Percentiles rank a stretch among this genome's conserved stretches.
These are phyloP conservation scores for Micromys minutus DNA, from an alignment of 2,113 vertebrate species.

Conservation along the genomic window DNA sequence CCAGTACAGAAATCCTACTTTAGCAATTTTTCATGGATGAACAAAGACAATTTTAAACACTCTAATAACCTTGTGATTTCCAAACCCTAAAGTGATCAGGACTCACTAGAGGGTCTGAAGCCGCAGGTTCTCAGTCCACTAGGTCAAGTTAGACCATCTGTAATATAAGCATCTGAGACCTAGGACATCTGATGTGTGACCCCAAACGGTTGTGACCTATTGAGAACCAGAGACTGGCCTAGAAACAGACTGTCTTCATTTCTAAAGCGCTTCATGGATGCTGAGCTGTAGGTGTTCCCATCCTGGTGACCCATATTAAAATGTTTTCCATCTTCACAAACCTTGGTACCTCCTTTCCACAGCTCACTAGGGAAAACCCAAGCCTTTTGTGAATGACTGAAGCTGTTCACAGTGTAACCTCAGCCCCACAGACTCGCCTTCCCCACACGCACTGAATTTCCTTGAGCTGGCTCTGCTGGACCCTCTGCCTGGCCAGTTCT, in stretches of 20 bases:
- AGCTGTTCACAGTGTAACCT: neutral
- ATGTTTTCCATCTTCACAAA: neutral
- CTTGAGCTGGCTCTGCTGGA: neutral
- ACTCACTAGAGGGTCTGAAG: neutral
- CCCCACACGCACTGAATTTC: fast-evolving
- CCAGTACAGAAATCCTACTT: neutral
- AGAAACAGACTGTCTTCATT: neutral
- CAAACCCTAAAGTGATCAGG: neutral
- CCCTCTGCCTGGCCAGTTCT: neutral
- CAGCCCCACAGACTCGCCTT: neutral
- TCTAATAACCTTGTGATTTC: neutral
- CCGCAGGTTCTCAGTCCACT: neutral
- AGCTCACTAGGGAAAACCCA: neutral
- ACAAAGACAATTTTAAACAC: neutral
- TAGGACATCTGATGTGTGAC: neutral
- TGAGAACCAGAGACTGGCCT: neutral
- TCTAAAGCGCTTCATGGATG: neutral
- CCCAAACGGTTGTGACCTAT: neutral
- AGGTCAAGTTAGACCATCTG: neutral
- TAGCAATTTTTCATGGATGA: neutral
- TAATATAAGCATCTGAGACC: neutral
- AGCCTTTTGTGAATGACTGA: neutral
- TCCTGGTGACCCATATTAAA: neutral
- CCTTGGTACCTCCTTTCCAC: neutral
- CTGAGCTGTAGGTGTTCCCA: neutral